phyloP scores from a whole-genome alignment of 1,140 invertebrate genomes.

The Rhyacophila brunnea region DNA sequence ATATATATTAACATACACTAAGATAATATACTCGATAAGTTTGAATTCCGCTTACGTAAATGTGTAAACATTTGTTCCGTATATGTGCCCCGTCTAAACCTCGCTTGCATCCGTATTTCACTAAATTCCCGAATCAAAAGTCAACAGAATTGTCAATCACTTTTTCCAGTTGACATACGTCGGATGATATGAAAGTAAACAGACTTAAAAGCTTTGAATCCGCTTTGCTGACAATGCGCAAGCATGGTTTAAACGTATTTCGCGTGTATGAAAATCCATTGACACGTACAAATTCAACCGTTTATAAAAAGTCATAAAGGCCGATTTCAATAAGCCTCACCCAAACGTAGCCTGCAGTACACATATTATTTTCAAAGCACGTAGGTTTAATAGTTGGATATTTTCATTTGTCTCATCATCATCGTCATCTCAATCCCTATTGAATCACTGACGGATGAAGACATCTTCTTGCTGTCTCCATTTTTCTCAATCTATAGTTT shows the following conservation, averaged over 20 bases:
- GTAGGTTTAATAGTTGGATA: no score
- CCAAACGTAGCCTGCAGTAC: no score
- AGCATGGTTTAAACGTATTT: conserved; percentile 2
- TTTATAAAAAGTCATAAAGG: conserved; percentile 2
- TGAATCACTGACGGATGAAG: no score
- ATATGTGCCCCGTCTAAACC: no score
- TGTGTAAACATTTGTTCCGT: not conserved
- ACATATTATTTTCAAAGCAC: no score
- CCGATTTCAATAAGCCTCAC: no score
- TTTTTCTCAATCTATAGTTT: no score
- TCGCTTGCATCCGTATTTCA: no score
- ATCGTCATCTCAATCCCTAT: no score
- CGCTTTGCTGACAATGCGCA: not conserved
- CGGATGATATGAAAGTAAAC: conserved; percentile 25
- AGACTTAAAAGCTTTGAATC: conserved; percentile 25
- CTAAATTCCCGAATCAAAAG: no score
- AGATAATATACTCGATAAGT: not conserved
- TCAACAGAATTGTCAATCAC: conserved; percentile 18
- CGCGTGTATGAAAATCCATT: not conserved
- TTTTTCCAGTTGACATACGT: conserved; percentile 22
- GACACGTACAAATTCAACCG: conserved; percentile 16
- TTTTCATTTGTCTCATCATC: no score
- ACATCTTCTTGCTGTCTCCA: no score
- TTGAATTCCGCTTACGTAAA: not conserved
- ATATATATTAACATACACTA: not conserved